Evolutionary conservation across 2,113 vertebrate genomes (phyloP).

Genomic region (Anguilla rostrata): DNA sequence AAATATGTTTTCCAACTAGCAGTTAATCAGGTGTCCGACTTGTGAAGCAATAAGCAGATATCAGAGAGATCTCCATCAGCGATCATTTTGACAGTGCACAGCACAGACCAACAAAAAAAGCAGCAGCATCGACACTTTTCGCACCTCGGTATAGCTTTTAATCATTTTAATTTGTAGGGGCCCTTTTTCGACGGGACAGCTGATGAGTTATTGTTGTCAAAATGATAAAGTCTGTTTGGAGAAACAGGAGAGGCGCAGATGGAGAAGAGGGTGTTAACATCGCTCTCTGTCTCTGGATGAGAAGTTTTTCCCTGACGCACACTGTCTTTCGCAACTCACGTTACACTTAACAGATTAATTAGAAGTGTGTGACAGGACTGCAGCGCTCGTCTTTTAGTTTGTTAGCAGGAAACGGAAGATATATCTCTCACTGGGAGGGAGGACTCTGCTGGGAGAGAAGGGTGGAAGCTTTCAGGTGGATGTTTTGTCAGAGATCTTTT

Average conservation of each 20-base stretch:
- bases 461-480: slow-evolving; percentile 2
- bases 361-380: not conserved
- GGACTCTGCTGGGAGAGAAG: slow-evolving; percentile 14
- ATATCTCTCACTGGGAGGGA: not conserved
- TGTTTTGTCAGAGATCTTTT: slow-evolving; percentile 13
- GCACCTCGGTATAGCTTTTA: not conserved
- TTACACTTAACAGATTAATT: slow-evolving; percentile 2
- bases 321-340: slow-evolving; percentile 1
- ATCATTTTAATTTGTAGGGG: slow-evolving; percentile 4
- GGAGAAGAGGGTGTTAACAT: not conserved
- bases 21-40: not conserved
- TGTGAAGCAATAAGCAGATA: not conserved
- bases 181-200: not conserved
- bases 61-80: not conserved
- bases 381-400: not conserved
- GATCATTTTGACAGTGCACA: not conserved
- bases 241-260: not conserved
- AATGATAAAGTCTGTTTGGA: not conserved
- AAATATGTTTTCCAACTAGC: not conserved
- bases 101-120: not conserved
- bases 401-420: slow-evolving; percentile 8
- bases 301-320: slow-evolving; percentile 9
- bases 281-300: not conserved
- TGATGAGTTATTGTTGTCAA: not conserved
- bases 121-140: not conserved